phyloP scores from a whole-genome alignment of 2,797 vertebrate genomes.

The Nothura maculosa region DNA sequence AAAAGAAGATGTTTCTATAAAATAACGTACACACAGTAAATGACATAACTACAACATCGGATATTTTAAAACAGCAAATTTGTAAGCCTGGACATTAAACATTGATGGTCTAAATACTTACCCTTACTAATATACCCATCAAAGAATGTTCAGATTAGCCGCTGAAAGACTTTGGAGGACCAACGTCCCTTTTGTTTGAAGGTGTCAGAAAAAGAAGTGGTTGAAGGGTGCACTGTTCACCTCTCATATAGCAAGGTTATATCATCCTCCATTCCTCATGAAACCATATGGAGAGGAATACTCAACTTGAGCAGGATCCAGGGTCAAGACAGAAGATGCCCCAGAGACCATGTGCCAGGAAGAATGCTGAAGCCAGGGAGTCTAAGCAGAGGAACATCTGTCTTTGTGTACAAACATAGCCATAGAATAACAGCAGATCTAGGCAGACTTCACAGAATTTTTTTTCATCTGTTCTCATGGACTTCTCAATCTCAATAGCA shows the following conservation, averaged over 20 bases:
- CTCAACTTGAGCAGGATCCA: background rate
- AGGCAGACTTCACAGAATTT: background rate
- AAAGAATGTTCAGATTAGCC: background rate
- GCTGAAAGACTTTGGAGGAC: background rate
- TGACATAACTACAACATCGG: background rate
- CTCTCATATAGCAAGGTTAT: background rate
- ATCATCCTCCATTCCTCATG: background rate
- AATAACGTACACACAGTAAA: background rate
- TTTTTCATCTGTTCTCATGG: background rate
- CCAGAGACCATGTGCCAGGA: background rate
- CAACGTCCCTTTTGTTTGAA: fast-evolving
- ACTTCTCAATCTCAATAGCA: background rate
- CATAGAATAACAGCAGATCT: background rate
- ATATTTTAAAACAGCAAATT: background rate
- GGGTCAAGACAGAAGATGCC: background rate
- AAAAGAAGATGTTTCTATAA: background rate
- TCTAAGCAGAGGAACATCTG: background rate
- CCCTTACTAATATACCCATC: background rate
- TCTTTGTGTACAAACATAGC: background rate
- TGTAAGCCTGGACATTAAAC: background rate
- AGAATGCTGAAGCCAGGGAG: background rate
- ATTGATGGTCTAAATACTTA: background rate
- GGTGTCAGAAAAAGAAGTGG: fast-evolving
- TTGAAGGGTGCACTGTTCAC: background rate
- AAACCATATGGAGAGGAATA: background rate